Evolutionary conservation across 2,797 vertebrate genomes (phyloP), one percentile per base, ranked within the genome.

Genomic region (Mareca strepera): DNA sequence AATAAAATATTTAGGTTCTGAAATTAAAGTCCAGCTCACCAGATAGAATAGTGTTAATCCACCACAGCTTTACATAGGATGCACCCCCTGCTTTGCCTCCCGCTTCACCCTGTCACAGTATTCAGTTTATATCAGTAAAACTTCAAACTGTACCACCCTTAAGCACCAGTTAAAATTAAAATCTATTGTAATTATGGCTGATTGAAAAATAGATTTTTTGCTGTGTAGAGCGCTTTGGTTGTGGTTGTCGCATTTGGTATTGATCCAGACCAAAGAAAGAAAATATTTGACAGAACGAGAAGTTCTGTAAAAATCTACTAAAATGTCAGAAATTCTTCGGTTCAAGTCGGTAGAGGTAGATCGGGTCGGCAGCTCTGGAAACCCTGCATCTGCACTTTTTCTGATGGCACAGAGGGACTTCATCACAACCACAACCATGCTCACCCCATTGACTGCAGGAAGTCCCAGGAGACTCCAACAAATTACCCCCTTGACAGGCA

Each of bases 341-440:
- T 11, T 62, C 25, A 9, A 5, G 44, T 28, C 73, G 11, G 17
- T 8, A 48, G 22, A 13, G 46, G 22, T 48, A 50, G 15, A 9
- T 0, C 11, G 16, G 39, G 29, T 5, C 21, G 16, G 56, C 3
- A 23, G 31, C 2, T 50, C 15, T 15, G 68, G 48, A 75, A 41
- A 33, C 33, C n/a, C 46, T 8, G 17, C 33, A 26, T 17, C 41
- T 39, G 33, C 9, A 6, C 31, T 11, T 23, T 22, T 55, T 18
- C 46, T 16, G 21, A 11, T 2, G 8, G 14, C 16, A 39, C 31
- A 41, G 39, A 35, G 3, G 48, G 60, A 23, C 39, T 18, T 18
- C 6, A 55, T 7, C 68, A 62, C 52, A 11, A 0, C 13, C 44
- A 1, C 3, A 37, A 17, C 44, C 11, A 5, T 0, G 4, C 66